phyloP scores from a whole-genome alignment of 2,113 vertebrate genomes.

The Cavia porcellus region DNA sequence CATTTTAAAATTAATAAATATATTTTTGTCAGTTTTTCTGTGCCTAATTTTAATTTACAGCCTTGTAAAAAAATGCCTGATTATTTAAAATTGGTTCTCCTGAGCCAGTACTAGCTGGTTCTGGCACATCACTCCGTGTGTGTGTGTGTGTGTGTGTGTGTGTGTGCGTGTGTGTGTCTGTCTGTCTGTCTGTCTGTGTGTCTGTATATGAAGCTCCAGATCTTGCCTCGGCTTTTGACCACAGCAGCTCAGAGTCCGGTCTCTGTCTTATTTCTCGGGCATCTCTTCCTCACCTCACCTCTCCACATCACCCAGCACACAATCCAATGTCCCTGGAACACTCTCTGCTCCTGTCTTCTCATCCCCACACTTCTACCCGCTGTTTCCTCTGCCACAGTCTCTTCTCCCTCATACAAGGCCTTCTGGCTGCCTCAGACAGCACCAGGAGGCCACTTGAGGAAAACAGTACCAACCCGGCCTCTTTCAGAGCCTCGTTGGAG shows the following conservation, averaged over 20 bases:
- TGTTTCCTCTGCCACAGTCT: not conserved
- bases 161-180: not conserved
- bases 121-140: not conserved
- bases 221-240: not conserved
- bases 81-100: not conserved
- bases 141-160: too few relatives aligned
- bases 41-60: not conserved
- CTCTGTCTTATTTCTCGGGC: rapidly evolving
- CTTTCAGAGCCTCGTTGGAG: not conserved
- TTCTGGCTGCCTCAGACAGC: not conserved
- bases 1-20: not conserved
- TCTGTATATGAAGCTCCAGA: not conserved
- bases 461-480: rapidly evolving
- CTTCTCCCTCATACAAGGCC: not conserved
- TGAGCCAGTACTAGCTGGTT: not conserved
- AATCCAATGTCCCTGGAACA: not conserved
- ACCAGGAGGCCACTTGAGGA: not conserved
- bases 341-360: too few relatives aligned
- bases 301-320: not conserved
- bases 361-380: not conserved
- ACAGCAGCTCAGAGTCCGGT: not conserved
- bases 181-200: rapidly evolving
- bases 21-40: not conserved
- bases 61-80: not conserved
- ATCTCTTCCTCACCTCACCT: too few relatives aligned